phyloP scores from a whole-genome alignment of 2,797 vertebrate species.

The Philypnodon macrostomus region DNA sequence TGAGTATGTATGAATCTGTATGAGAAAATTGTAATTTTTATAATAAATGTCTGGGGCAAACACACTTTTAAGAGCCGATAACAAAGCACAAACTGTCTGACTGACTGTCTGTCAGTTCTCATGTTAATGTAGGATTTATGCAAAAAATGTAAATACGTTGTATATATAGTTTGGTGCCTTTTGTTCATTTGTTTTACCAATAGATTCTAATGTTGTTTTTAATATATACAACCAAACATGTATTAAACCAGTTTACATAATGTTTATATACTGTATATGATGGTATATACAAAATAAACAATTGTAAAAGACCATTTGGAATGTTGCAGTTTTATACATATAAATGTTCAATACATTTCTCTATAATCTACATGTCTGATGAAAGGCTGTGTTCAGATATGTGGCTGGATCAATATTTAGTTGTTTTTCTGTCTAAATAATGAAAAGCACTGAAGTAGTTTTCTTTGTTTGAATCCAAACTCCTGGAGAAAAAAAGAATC shows the following conservation, averaged over 20 bases:
- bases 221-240: conserved; percentile 34
- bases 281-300: no score
- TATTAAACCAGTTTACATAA: background rate
- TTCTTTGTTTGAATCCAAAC: conserved; percentile 14
- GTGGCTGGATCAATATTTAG: conserved; percentile 9
- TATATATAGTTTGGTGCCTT: conserved; percentile 38
- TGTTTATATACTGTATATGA: no score
- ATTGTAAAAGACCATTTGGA: no score
- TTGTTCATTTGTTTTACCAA: conserved; percentile 2
- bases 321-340: no score
- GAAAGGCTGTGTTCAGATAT: background rate
- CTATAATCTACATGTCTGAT: no score
- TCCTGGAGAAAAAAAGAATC: conserved; percentile 15
- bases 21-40: conserved; percentile 16
- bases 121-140: background rate
- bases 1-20: background rate
- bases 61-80: conserved; percentile 18
- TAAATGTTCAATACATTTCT: no score
- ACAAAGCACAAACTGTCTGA: background rate
- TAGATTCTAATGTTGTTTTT: no score
- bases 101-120: conserved; percentile 7
- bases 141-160: conserved; percentile 33
- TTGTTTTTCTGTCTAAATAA: conserved; percentile 14
- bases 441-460: conserved; percentile 4
- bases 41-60: conserved; percentile 16